Percentiles rank a stretch among this genome's conserved stretches.
Conservation (phyloP, 2,888 invertebrate species). For the Palloptera scutellata region DNA sequence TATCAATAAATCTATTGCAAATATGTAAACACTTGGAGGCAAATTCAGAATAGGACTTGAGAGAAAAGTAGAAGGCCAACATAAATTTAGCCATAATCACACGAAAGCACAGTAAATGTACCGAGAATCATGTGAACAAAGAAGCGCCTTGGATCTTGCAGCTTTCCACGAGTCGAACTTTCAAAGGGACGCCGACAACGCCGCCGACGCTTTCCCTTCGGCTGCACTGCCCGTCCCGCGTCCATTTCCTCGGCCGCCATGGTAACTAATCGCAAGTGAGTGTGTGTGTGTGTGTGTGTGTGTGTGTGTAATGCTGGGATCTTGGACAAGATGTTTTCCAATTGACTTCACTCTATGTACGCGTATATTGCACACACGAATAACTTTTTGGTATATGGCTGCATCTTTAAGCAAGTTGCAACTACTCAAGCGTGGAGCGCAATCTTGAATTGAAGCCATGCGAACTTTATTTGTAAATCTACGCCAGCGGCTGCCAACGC, state of each 20-base stretch:
- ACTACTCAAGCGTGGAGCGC: conserved; percentile 7
- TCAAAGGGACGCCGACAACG: background rate
- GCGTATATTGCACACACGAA: too few species aligned
- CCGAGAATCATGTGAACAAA: conserved; percentile 21
- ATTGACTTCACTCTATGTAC: conserved; percentile 36
- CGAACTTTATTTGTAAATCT: conserved; percentile 54
- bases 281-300: conserved; percentile 27
- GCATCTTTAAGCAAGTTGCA: too few species aligned
- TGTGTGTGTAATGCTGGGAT: conserved; percentile 21
- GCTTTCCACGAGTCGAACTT: background rate
- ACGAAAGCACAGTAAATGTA: conserved; percentile 10
- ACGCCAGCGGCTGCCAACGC: conserved; percentile 29
- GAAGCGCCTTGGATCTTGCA: conserved; percentile 22
- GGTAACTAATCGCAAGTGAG: conserved; percentile 51
- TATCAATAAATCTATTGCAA: background rate
- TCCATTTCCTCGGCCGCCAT: conserved; percentile 43
- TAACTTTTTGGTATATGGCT: too few species aligned
- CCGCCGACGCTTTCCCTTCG: conserved; percentile 14
- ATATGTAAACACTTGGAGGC: background rate
- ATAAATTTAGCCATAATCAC: conserved; percentile 33
- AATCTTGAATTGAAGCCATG: conserved; percentile 41
- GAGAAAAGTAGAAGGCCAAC: background rate
- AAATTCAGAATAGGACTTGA: background rate
- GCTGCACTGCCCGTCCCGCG: conserved; percentile 45
- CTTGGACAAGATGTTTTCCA: conserved; percentile 29